Conservation (phyloP, 2,797 vertebrate species). For the Acipenser transmontanus region DNA sequence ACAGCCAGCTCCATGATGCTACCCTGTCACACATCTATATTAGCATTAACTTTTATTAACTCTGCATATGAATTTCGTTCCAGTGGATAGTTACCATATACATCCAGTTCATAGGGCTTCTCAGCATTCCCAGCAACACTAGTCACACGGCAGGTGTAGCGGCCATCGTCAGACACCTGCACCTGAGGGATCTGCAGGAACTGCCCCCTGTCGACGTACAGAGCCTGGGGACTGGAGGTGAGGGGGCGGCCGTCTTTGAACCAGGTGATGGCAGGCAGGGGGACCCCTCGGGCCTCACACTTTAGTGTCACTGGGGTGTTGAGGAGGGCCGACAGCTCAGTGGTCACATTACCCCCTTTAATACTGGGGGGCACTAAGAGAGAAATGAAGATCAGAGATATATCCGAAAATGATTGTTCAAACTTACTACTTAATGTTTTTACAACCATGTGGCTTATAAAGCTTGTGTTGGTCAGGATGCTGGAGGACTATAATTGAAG, state of each 20-base stretch:
- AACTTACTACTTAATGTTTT: not conserved
- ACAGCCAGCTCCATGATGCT: too few species aligned
- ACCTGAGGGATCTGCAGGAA: slow-evolving; percentile 77
- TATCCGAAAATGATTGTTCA: not conserved
- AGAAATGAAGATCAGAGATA: slow-evolving; percentile 7
- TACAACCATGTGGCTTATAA: not conserved
- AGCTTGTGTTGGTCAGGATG: too few species aligned
- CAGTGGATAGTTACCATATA: slow-evolving; percentile 67
- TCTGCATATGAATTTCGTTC: too few species aligned
- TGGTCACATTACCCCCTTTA: slow-evolving; percentile 78
- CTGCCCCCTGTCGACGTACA: slow-evolving; percentile 77
- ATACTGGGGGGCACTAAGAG: slow-evolving; percentile 82
- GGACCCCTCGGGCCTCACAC: slow-evolving; percentile 82
- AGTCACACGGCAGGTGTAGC: slow-evolving; percentile 70
- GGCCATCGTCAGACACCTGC: slow-evolving; percentile 72
- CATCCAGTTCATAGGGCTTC: slow-evolving; percentile 73
- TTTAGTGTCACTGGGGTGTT: slow-evolving; percentile 74
- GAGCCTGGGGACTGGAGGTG: slow-evolving; percentile 63
- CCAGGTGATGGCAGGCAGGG: slow-evolving; percentile 79
- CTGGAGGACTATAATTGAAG: too few species aligned
- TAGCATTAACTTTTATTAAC: too few species aligned
- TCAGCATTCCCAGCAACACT: slow-evolving; percentile 74
- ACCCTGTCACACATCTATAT: too few species aligned
- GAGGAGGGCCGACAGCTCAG: slow-evolving; percentile 67
- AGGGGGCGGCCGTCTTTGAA: slow-evolving; percentile 68